These are phyloP conservation scores for Coryphaenoides rupestris DNA, from an alignment of 2,113 vertebrate genomes.

Conservation along the genomic window DNA sequence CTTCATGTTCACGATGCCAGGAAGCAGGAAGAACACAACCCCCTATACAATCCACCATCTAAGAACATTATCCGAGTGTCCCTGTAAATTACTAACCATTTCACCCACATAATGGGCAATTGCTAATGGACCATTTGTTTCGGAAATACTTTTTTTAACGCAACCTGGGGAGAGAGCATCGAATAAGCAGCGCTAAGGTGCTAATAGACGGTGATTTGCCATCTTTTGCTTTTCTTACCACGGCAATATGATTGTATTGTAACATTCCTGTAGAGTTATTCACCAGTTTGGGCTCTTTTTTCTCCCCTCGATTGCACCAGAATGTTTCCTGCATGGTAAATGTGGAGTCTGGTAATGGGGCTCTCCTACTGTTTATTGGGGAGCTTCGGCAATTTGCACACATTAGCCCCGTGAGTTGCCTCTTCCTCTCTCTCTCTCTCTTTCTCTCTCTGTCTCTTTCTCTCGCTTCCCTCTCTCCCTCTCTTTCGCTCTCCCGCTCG, in stretches of 20 bases:
- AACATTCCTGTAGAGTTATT: constrained; percentile 27
- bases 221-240: background rate
- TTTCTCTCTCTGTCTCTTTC: background rate
- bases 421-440: constrained; percentile 22
- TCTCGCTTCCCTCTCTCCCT: background rate
- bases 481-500: background rate
- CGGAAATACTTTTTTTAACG: too few relatives aligned
- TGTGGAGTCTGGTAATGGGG: constrained; percentile 35
- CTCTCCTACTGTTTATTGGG: background rate
- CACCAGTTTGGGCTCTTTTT: constrained; percentile 11
- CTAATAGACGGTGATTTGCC: constrained; percentile 8
- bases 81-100: too few relatives aligned
- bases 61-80: too few relatives aligned
- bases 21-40: too few relatives aligned
- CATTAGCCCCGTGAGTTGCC: background rate
- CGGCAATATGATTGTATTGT: constrained; percentile 27
- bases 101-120: too few relatives aligned
- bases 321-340: constrained; percentile 37
- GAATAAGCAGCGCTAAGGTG: background rate
- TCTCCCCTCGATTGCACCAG: constrained; percentile 18
- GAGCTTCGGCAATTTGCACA: too few relatives aligned
- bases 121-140: too few relatives aligned
- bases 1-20: too few relatives aligned
- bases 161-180: background rate
- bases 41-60: too few relatives aligned